Base-by-base conservation (phyloP, 2,797 vertebrate species). In the Acanthiza pusilla region DNA sequence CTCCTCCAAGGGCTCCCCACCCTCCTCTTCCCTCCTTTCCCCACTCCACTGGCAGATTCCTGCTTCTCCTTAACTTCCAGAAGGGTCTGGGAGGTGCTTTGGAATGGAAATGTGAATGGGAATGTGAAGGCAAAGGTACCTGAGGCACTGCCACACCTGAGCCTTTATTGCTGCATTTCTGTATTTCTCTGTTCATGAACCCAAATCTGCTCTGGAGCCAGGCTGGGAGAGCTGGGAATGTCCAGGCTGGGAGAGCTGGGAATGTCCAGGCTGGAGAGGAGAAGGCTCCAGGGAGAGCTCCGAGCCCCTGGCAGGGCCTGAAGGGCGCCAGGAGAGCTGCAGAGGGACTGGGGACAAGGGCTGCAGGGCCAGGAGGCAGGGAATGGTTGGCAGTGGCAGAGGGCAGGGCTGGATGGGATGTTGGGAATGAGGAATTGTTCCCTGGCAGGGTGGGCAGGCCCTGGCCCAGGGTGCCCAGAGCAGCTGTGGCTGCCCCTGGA, bases 331-430 rank as follows among this genome's bases (percentile, higher is more conserved):
- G 79, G 38, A 82, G 47, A 51, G 55, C 78, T 70, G 66, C 1
- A 67, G 51, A 68, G 34, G 43, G 77, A 18, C 34, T 66, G 14
- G 53, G 62, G 43, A 40, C 53, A 79, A 48, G 63, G 51, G 0
- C 0, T 13, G 13, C 2, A 66, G 27, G n/a, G 34, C 3, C 76
- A 79, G 43, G 5, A 57, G 0, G 0, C 42, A 67, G 63, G 76
- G 51, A 79, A 66, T 63, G 48, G 38, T 38, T 38, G 38, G 10
- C 38, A 38, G 38, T 38, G 38, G 38, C 38, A 38, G 57, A 61
- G 11, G 9, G 65, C 2, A 61, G 38, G 38, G 2, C 0, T 17
- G 1, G 36, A 4, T 53, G 66, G 78, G 66, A 53, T 21, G 0
- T 32, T 10, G 66, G 55, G 13, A 3, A 38, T 38, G 10, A 60